Evolutionary conservation across 1,140 invertebrate genomes (phyloP).

Genomic region (Sycobia sp.): DNA sequence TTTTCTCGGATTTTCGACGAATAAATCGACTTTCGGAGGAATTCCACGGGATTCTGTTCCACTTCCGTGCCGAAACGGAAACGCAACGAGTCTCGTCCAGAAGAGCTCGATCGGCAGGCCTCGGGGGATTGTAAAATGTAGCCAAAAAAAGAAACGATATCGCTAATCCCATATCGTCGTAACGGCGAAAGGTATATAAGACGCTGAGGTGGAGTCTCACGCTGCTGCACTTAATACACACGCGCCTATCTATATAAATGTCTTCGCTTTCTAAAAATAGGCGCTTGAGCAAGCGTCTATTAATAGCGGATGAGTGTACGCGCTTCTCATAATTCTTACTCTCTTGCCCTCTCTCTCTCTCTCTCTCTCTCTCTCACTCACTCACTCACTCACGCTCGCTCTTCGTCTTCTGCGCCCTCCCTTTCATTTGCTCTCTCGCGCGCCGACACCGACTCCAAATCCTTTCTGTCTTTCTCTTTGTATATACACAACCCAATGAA

Average conservation of each 20-base stretch:
- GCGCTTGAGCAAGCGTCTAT: constrained; percentile 44
- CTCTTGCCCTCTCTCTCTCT: not conserved
- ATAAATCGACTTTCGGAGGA: no score
- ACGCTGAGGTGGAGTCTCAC: constrained; percentile 5
- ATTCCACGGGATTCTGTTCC: no score
- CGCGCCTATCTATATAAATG: constrained; percentile 7
- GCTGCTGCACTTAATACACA: constrained; percentile 2
- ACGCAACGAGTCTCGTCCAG: no score
- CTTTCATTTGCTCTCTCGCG: no score
- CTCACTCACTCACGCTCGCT: not conserved
- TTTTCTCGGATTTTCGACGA: no score
- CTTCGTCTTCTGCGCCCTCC: no score
- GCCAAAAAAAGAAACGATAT: constrained; percentile 9
- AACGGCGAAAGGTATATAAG: constrained; percentile 14
- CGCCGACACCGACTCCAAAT: no score
- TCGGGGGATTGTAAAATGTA: no score
- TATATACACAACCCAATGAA: no score
- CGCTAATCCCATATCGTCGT: constrained; percentile 10
- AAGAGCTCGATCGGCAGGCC: no score
- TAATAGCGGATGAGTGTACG: constrained; percentile 46
- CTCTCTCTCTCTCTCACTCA: not conserved
- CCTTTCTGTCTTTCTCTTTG: not conserved
- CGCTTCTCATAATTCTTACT: constrained; percentile 26
- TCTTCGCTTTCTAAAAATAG: constrained; percentile 39
- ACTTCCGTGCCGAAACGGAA: no score